Evolutionary conservation across 2,888 invertebrate genomes (phyloP), one percentile per base, ranked within the genome.

Genomic region (Melanophora roralis): DNA sequence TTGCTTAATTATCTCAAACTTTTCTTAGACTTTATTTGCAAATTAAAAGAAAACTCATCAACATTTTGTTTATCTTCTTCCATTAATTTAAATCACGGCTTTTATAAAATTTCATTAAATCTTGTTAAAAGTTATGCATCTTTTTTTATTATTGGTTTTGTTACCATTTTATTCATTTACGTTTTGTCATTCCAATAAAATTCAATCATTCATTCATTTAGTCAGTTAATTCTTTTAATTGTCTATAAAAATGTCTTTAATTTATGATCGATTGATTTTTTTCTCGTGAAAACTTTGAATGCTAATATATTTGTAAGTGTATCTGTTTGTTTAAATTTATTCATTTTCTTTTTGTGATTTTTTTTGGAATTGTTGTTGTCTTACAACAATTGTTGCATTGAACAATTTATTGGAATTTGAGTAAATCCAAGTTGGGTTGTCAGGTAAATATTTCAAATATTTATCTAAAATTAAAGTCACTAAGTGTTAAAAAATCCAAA

Each of bases 231-330:
- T 38, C 36, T 9, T 57, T 57, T 27, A 57, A 38, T 53, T 19
- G 36, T n/a, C 43, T 64, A 53, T 53, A 60, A 27, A 62, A 51
- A 64, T 21, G 2, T 32, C 2, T 14, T 5, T 45, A 12, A 9
- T 47, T 14, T 47, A 19, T 69, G 55, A 49, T 64, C 64, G 55
- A 75, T 68, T 62, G 53, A 59, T 40, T 65, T 59, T 55, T 62
- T 59, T 51, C 5, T 21, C 40, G 14, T 64, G 16, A n/a, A n/a
- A n/a, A n/a, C 36, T 64, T 23, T 45, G 19, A 62, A 38, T 62
- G 23, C n/a, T n/a, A n/a, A n/a, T 51, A 45, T 36, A 9, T 62
- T 16, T 45, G 19, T 45, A 21, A 36, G 8, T 64, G 8, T 62
- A 47, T 36, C 21, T 12, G 38, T 53, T 55, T 27, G 51, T 49